Evolutionary conservation across 1,140 invertebrate species (phyloP), one percentile per base, ranked within the genome.

Genomic region (Drosophila nannoptera): DNA sequence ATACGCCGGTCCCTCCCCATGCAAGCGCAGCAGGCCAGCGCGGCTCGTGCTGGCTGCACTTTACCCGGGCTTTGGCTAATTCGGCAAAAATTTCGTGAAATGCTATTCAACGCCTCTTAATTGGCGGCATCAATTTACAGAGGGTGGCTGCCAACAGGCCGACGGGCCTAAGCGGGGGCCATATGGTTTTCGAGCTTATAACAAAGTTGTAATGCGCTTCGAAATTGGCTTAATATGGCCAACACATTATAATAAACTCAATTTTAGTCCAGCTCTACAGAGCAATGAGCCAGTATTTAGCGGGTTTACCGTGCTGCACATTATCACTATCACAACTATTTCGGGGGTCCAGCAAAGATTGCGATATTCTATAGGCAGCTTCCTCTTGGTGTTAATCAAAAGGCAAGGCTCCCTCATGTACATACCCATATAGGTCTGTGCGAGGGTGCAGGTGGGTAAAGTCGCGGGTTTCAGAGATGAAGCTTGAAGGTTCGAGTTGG

Each of bases 71-170:
- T 68, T 68, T 68, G 49, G 48, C 65, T 58, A 62, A 69, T 69
- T 69, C n/a, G 45, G 54, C 40, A 65, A 54, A 67, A 60, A 67
- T 67, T 71, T 43, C 36, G 36, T 55, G 62, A 49, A 71, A 71
- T 71, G 69, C 55, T 60, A 65, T 67, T 42, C 69, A 69, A 67
- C 64, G 69, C 64, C 69, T 68, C 63, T 71, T 71, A 71, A 71
- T 71, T 71, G 69, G 69, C 64, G 50, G 69, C 69, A 71, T 71
- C 69, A 71, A 71, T 60, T 67, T 61, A 16, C 32, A 16, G 7
- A 9, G 38, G 14, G 22, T 40, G 43, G 63, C 5, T 5, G 8
- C 2, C 5, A 16, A 11, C 8, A 35, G 48, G 59, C 66, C 62
- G 58, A 11, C 66, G 54, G 42, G 0, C 4, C n/a, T 36, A 22